phyloP scores from a whole-genome alignment of 2,797 vertebrate genomes.

The Parauchenoglanis ngamensis region DNA sequence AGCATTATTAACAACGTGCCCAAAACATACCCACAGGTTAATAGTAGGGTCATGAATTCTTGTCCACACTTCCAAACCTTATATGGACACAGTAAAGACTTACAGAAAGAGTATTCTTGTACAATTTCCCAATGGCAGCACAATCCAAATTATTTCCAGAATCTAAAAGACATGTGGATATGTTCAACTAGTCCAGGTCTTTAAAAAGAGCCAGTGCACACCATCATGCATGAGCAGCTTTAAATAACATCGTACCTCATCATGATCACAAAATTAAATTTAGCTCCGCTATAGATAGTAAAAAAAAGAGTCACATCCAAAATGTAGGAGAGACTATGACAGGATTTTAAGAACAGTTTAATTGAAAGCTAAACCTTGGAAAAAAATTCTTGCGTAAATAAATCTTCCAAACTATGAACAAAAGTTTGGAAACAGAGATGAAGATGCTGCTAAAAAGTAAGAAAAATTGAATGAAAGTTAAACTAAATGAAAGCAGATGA shows the following conservation, averaged over 20 bases:
- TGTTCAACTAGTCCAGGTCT: constrained; percentile 13
- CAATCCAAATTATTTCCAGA: constrained; percentile 61
- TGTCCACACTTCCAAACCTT: constrained; percentile 46
- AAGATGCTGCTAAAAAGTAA: not conserved
- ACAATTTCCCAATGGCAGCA: constrained; percentile 45
- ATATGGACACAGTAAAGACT: constrained; percentile 51
- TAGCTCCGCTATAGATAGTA: constrained; percentile 10
- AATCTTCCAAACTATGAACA: not conserved
- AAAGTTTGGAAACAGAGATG: not conserved
- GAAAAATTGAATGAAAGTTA: not conserved
- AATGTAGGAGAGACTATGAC: not conserved
- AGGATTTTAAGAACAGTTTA: not conserved
- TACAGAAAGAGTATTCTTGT: constrained; percentile 49
- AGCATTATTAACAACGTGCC: not conserved
- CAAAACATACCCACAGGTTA: constrained; percentile 10
- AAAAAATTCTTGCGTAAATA: not conserved
- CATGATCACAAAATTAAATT: constrained; percentile 35
- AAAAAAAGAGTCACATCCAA: not conserved
- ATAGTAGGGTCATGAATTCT: constrained; percentile 20
- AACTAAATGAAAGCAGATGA: not conserved
- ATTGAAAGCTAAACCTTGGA: not conserved
- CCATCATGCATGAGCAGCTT: constrained; percentile 22
- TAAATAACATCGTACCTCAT: constrained; percentile 29
- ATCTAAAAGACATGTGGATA: constrained; percentile 31
- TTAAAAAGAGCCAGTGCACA: not conserved